A percentile compares a stretch with the other conserved stretches of the same genome.
These are phyloP conservation scores for Botia kubotai DNA, from an alignment of 2,797 vertebrate species.

Conservation along the genomic window DNA sequence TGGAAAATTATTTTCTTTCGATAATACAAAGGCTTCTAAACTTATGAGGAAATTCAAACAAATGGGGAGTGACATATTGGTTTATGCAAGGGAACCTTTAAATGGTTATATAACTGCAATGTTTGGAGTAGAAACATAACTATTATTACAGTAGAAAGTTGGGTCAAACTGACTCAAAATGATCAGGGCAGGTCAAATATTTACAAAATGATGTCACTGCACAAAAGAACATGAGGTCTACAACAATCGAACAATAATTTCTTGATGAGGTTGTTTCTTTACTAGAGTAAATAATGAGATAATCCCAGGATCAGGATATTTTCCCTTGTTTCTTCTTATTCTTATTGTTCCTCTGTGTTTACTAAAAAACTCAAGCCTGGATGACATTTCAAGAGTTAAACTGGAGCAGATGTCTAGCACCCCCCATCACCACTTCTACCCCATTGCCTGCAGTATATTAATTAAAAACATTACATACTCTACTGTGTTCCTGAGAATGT, in stretches of 20 bases:
- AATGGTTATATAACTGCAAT: not conserved
- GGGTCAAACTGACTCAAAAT: not conserved
- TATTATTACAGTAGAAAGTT: not conserved
- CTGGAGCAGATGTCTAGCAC: constrained; percentile 50
- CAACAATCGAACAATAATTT: constrained; percentile 6
- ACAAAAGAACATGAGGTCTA: not conserved
- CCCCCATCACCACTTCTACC: constrained; percentile 9
- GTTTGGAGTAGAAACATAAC: not conserved
- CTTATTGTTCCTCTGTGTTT: constrained; percentile 1
- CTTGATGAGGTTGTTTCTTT: not conserved
- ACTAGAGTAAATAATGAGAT: not conserved
- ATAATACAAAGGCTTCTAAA: too few relatives aligned
- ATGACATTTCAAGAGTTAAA: constrained; percentile 57
- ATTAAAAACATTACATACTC: constrained; percentile 58
- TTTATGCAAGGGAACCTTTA: not conserved
- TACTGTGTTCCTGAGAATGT: constrained; percentile 5
- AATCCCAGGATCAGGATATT: constrained; percentile 10
- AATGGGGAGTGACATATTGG: not conserved
- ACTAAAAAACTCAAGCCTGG: constrained; percentile 41
- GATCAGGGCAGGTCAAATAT: not conserved
- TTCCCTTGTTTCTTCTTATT: not conserved
- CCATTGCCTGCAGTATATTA: constrained; percentile 52
- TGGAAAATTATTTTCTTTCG: too few relatives aligned
- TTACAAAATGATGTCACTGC: not conserved
- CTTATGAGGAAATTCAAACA: too few relatives aligned